Base-by-base conservation (phyloP, 92 coral and sea anemone genomes). In the Porites lobata region DNA sequence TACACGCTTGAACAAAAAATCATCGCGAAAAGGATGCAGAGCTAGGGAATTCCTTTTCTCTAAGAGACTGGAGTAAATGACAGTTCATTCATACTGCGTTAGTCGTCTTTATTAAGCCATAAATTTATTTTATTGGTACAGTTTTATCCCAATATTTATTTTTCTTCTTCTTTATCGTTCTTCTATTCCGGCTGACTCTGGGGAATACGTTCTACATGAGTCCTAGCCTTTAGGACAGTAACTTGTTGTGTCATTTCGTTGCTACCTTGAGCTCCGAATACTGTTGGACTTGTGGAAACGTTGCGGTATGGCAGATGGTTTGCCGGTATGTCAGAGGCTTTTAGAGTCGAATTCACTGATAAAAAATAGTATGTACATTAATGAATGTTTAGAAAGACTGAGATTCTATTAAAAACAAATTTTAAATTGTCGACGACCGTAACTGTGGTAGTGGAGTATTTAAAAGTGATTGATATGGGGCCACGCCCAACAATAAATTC, bases 341-440 rank as follows among this genome's bases (percentile, higher is more conserved):
- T 38, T 38, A 80, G 22, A 50, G 84, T 80, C n/a, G 84, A 80
- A 51, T 80, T 80, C 74, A 80, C 84, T 80, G 52, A 65, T 65
- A 64, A 20, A 50, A 64, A 9, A n/a, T 15, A 18, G 11, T 2
- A 50, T 38, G 47, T 38, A 38, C 47, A 38, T 38, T 38, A 38
- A 38, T 38, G 6, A 38, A 38, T 38, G 6, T 38, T 3, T 5
- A 38, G 47, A 5, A 9, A n/a, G 0, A 63, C 8, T 20, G 9
- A 50, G 63, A 47, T 18, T 17, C 12, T 21, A 4, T 50, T 43
- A 3, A 8, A 43, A 7, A 7, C 21, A 65, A 64, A 64, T 15
- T 18, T n/a, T 64, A 11, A 58, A 15, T 11, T 58, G 3, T 0
- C 63, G 17, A 58, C 63, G 17, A 11, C 63, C 3, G 63, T 58